phyloP scores from a whole-genome alignment of 2,888 invertebrate genomes.

The Noctua pronuba region DNA sequence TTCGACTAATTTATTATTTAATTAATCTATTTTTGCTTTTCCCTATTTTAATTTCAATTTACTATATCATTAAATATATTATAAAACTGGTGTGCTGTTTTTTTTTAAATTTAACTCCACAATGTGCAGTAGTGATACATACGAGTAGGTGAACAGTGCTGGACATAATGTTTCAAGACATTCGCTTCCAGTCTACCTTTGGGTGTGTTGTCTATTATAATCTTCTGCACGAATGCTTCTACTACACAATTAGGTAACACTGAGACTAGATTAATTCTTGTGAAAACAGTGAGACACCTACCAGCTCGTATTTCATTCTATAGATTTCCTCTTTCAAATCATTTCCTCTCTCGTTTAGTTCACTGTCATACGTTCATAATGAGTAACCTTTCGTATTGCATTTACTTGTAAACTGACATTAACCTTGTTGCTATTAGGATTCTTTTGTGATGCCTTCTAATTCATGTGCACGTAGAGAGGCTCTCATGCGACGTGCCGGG shows the following conservation, averaged over 20 bases:
- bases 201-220: background rate
- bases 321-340: background rate
- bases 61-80: too few relatives aligned
- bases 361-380: background rate
- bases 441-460: constrained; percentile 17
- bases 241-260: background rate
- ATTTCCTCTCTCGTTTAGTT: background rate
- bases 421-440: background rate
- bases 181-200: background rate
- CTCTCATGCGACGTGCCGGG: background rate
- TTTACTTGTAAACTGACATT: background rate
- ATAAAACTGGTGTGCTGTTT: too few relatives aligned
- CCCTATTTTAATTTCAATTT: too few relatives aligned
- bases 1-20: too few relatives aligned
- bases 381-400: background rate
- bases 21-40: too few relatives aligned
- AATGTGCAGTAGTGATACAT: background rate
- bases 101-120: too few relatives aligned
- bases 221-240: background rate
- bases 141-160: background rate
- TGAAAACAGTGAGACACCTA: background rate
- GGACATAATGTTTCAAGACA: background rate
- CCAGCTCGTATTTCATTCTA: too few relatives aligned
- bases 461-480: background rate
- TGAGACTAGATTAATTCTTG: background rate